Evolutionary conservation across 2,888 invertebrate genomes (phyloP).

Genomic region (Plebejus melissa): DNA sequence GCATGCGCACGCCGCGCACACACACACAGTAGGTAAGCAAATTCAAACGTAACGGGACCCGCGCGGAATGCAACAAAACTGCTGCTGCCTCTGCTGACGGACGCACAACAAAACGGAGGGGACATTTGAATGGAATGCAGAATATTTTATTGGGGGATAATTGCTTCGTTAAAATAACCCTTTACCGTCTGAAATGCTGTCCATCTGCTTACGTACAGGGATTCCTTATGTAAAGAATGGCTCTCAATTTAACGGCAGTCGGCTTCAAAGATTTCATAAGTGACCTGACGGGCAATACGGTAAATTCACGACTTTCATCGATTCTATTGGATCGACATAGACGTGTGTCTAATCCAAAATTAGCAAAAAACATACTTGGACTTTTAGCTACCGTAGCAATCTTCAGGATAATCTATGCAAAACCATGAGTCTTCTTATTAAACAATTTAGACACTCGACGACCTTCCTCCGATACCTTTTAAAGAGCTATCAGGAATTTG

Average conservation of each 20-base stretch:
- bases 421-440: background rate
- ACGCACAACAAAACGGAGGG: conserved; percentile 53
- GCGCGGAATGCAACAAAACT: conserved; percentile 68
- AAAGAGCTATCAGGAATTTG: background rate
- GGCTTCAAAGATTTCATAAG: background rate
- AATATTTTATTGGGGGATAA: conserved; percentile 38
- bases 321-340: too few species aligned
- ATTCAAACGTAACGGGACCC: conserved; percentile 75
- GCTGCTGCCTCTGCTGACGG: conserved; percentile 47
- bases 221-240: background rate
- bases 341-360: background rate
- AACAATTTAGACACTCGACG: background rate
- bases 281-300: too few species aligned
- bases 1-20: conserved; percentile 50
- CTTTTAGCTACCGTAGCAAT: background rate
- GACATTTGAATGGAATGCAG: conserved; percentile 59
- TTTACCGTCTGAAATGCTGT: conserved; percentile 12
- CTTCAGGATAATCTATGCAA: background rate
- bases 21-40: conserved; percentile 44
- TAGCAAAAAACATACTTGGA: background rate
- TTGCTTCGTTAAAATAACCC: conserved; percentile 31
- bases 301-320: too few species aligned
- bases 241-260: background rate
- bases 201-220: background rate
- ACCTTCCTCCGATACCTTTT: background rate